Conservation (phyloP, 2,113 vertebrate species). For the Mus spicilegus region DNA sequence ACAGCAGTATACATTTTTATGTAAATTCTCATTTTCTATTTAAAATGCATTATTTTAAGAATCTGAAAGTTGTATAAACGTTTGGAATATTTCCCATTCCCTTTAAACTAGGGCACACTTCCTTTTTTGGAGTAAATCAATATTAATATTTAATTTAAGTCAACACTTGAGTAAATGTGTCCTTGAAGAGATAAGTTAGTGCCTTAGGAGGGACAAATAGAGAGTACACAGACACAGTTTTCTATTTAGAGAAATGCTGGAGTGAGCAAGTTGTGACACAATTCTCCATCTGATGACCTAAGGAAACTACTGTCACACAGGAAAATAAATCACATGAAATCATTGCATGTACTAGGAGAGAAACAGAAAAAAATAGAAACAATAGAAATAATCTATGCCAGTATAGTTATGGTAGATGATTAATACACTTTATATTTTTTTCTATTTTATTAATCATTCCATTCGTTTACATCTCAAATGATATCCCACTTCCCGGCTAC, state of each 20-base stretch:
- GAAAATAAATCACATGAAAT: constrained; percentile 4
- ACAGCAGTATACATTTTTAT: background rate
- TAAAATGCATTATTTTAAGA: background rate
- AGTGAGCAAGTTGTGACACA: constrained; percentile 6
- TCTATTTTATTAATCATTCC: too few species aligned
- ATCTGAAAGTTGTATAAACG: background rate
- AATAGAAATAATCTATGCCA: background rate
- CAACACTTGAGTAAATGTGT: constrained; percentile 56
- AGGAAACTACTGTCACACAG: background rate
- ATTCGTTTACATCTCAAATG: too few species aligned
- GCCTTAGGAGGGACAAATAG: background rate
- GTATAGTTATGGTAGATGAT: background rate
- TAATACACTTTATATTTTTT: background rate
- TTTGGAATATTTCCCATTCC: constrained; percentile 35
- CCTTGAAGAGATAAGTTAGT: constrained; percentile 51
- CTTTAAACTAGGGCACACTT: constrained; percentile 53
- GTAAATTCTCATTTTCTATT: background rate
- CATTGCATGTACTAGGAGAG: background rate
- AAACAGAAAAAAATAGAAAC: constrained; percentile 18
- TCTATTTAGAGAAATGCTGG: constrained; percentile 43
- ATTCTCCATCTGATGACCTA: background rate
- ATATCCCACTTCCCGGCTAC: too few species aligned
- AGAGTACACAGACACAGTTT: background rate
- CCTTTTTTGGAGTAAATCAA: background rate
- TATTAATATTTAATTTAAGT: constrained; percentile 73